Evolutionary conservation across 2,888 invertebrate genomes (phyloP), one percentile per base, ranked within the genome.

Genomic region (Notodonta dromedarius): DNA sequence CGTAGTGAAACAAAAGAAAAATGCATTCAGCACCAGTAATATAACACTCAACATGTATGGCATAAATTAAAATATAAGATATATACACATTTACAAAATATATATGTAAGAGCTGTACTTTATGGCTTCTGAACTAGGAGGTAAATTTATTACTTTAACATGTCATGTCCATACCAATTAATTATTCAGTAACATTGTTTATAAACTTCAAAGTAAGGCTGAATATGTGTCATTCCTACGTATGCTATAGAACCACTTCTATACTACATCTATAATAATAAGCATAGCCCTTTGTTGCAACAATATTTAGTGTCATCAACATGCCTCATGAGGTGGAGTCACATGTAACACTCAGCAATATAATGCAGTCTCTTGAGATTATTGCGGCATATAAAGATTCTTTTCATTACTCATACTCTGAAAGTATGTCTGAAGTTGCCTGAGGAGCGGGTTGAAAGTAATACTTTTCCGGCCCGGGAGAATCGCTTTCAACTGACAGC

Each of bases 41-140:
- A 82, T 84, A 82, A 84, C 81, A 84, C 79, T 81, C 78, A 83
- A 84, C 75, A 83, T 84, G 84, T 82, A 79, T 78, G 85, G 84
- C 78, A 88, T 87, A 89, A 89, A 87, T 86, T 86, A 88, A 79
- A 81, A 86, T 83, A 84, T 76, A 70, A 88, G 24, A 24, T 24
- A 35, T 86, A 84, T 89, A 90, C 86, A 91, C 84, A 89, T 89
- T 89, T 91, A 89, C 86, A 90, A 80, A 85, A 69, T 63, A 77
- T 69, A 64, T 73, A 46, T 5, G 46, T 46, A 73, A 74, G 62
- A 62, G 61, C 61, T 72, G 66, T 65, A 24, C 9, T 16, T 32
- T 24, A 56, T 56, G 44, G 44, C 56, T 44, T 42, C 24, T 44
- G 24, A 4, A 59, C 56, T 52, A 42, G 3, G 46, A 14, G 48